Percentiles rank a stretch among this genome's conserved stretches.
phyloP scores from a whole-genome alignment of 2,113 vertebrate species.

The Agapornis roseicollis region DNA sequence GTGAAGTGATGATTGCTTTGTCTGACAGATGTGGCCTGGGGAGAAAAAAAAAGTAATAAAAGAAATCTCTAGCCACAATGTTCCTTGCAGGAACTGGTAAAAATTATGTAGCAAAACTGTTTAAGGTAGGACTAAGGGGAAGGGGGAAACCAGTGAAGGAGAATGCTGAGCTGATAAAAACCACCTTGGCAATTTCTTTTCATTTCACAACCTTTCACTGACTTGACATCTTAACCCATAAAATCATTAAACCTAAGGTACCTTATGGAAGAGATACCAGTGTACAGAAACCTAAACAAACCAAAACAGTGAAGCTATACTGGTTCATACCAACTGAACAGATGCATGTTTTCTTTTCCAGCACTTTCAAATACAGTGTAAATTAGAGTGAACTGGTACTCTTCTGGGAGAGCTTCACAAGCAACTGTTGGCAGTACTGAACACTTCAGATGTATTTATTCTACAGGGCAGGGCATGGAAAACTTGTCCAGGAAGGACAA shows the following conservation, averaged over 20 bases:
- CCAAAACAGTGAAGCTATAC: rapidly evolving
- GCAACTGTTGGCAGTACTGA: background rate
- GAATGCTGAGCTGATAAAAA: background rate
- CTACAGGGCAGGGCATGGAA: background rate
- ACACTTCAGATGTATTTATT: background rate
- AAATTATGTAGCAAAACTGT: background rate
- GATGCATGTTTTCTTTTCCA: background rate
- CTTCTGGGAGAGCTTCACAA: background rate
- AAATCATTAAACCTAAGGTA: background rate
- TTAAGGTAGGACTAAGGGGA: background rate
- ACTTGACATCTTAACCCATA: background rate
- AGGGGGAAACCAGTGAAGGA: background rate
- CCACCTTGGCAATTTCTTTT: background rate
- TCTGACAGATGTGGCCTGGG: background rate
- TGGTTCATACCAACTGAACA: background rate
- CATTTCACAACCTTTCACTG: background rate
- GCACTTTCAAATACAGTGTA: background rate
- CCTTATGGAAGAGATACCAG: background rate
- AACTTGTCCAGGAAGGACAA: background rate
- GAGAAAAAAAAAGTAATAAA: background rate
- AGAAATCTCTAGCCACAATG: background rate
- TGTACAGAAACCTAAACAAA: background rate
- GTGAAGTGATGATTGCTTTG: background rate
- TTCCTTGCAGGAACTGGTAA: background rate
- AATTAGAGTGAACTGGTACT: background rate